Conservation (phyloP, 2,797 vertebrate genomes). For the Harpagifer antarcticus region DNA sequence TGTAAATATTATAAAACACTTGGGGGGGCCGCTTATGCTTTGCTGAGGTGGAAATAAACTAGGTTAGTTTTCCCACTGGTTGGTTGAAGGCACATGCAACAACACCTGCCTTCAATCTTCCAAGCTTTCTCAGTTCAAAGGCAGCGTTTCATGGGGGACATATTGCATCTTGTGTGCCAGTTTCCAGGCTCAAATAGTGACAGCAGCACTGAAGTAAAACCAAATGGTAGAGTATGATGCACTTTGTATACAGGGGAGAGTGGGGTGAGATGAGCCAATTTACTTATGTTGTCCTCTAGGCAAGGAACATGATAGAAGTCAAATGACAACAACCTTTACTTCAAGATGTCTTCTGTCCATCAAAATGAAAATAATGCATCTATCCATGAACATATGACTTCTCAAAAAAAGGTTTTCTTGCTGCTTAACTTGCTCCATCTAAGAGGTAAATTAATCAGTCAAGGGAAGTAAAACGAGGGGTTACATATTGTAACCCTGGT, state of each 20-base stretch:
- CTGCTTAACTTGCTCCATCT: too few relatives aligned
- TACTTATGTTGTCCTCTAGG: too few relatives aligned
- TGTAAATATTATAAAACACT: conserved; percentile 54
- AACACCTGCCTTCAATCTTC: conserved; percentile 71
- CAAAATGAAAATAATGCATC: too few relatives aligned
- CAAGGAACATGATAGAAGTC: too few relatives aligned
- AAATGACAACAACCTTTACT: too few relatives aligned
- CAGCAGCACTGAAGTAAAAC: conserved; percentile 61
- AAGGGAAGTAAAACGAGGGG: too few relatives aligned
- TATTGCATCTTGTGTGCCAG: conserved; percentile 55
- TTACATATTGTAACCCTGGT: too few relatives aligned
- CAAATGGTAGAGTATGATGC: conserved; percentile 49
- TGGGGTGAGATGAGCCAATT: too few relatives aligned
- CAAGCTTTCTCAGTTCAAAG: conserved; percentile 68
- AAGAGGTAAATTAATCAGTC: too few relatives aligned
- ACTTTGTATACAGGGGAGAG: conserved; percentile 13
- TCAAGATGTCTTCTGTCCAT: too few relatives aligned
- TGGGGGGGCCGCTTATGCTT: conserved; percentile 16
- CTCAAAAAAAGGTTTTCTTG: too few relatives aligned
- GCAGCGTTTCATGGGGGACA: conserved; percentile 59
- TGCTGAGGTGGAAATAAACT: conserved; percentile 56
- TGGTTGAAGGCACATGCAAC: conserved; percentile 44
- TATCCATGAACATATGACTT: too few relatives aligned
- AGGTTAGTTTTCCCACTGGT: conserved; percentile 64
- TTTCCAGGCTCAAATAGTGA: conserved; percentile 60